Evolutionary conservation across 2,113 vertebrate species (phyloP), one percentile per base, ranked within the genome.

Genomic region (Phylloscopus trochiloides): DNA sequence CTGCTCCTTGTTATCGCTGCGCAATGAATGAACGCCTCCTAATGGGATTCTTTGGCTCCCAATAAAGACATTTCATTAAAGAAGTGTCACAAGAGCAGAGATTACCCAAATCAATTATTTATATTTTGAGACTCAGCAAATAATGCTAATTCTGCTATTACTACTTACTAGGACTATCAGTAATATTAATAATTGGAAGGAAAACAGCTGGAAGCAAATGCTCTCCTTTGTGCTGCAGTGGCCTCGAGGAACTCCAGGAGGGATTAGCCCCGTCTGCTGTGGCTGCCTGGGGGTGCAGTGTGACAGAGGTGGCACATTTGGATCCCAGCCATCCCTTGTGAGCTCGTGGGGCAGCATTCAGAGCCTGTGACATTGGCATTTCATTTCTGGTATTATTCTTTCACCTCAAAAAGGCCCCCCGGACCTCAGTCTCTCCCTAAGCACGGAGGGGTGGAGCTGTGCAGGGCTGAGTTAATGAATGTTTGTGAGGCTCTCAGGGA

Each of bases 31-130:
- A 95, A 94, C 58, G 90, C 92, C 95, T 96, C 91, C n/a, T 97
- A 97, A 97, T 96, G 91, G 97, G 96, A 97, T 97, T 93, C 91
- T 92, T 96, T 75, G 96, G 85, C 96, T 97, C 95, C 91, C 97
- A 97, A 98, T 91, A 86, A 97, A 98, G 97, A 97, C 96, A 96
- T 98, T 98, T 98, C 97, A 97, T 97, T 97, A 98, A 96, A 80
- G 96, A 97, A 97, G 91, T 97, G 97, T 97, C 97, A 97, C 80
- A 96, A 52, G 72, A 97, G 97, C 92, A 96, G 95, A 96, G 96
- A 97, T 98, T 98, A 97, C 91, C 91, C 73, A 97, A 97, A 98
- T 98, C 97, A 97, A 98, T 98, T 98, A 98, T 98, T 97, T 97
- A 97, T 98, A 95, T 96, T 96, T 96, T 52, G 83, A 94, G 94